Base-by-base conservation (phyloP, 2,888 invertebrate species). In the Parnassius mnemosyne region DNA sequence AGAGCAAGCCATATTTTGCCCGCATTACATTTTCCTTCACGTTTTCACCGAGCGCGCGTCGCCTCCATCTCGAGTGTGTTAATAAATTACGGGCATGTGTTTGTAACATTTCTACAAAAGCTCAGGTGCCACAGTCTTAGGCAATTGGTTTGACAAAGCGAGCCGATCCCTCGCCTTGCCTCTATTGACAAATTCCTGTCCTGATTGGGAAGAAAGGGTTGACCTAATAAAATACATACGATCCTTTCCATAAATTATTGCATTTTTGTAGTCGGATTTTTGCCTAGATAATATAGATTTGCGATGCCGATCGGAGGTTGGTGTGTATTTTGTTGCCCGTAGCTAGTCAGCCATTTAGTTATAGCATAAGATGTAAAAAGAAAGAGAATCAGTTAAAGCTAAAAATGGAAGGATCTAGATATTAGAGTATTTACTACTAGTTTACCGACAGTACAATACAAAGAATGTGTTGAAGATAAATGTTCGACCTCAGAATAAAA, bases 41-140 rank as follows among this genome's bases (percentile, higher is more conserved):
- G 68, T 68, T 68, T 68, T 66, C 72, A 71, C 73, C 67, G 64
- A 68, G 67, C 68, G 68, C 60, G 66, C 63, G 61, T 57, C 67
- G 62, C 59, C 66, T 68, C 69, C 69, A 65, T 67, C 64, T 66
- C 63, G 63, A 54, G 56, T 13, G 70, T 73, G 72, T 81, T 83
- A 81, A 84, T 81, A 80, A 79, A 81, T 80, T 76, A 78, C 76
- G 69, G 65, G 68, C 77, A 76, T 76, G 73, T 79, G 78, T 78
- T 76, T 72, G 76, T 70, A 64, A 66, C 60, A 59, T 58, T 68
- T 52, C 57, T 60, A 60, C 66, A 66, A 63, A 64, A 20, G 74
- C 80, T 76, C 86, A 85, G 87, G 85, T 86, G 85, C 73, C 74
- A 70, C 75, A 69, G 77, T 78, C 77, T 71, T 76, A 71, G 70